phyloP scores from a whole-genome alignment of 2,113 vertebrate species.

The Dicerorhinus sumatrensis region DNA sequence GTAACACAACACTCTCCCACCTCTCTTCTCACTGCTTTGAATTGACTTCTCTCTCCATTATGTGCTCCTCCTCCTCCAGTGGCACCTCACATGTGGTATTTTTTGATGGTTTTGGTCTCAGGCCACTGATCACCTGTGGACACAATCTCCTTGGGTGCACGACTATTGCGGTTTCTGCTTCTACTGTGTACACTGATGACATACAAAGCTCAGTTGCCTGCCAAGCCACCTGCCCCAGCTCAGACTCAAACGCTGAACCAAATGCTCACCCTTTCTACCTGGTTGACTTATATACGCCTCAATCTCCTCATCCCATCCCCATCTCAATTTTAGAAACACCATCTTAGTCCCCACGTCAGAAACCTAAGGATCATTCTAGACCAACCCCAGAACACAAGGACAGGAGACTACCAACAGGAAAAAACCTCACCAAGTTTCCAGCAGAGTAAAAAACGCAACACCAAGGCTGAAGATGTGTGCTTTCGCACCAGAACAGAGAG shows the following conservation, averaged over 20 bases:
- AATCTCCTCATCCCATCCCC: neutral
- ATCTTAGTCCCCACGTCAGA: neutral
- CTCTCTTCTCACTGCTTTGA: neutral
- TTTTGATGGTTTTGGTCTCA: neutral
- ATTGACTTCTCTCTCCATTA: neutral
- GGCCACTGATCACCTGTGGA: neutral
- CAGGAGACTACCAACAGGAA: neutral
- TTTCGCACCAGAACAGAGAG: neutral
- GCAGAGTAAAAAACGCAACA: neutral
- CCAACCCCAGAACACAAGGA: neutral
- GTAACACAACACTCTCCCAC: neutral
- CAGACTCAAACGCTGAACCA: neutral
- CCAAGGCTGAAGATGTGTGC: neutral
- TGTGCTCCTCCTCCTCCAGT: neutral
- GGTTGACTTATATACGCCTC: neutral
- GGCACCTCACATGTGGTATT: neutral
- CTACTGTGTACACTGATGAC: neutral
- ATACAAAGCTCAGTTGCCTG: neutral
- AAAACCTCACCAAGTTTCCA: neutral
- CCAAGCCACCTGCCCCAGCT: too few species aligned
- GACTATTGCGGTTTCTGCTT: neutral
- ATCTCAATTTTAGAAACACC: neutral
- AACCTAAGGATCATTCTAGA: neutral
- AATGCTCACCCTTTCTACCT: neutral
- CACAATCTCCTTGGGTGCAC: neutral